A percentile compares a stretch with the other conserved stretches of the same genome.
Evolutionary conservation across 2,113 vertebrate species (phyloP).

Genomic region (Steatornis caripensis): DNA sequence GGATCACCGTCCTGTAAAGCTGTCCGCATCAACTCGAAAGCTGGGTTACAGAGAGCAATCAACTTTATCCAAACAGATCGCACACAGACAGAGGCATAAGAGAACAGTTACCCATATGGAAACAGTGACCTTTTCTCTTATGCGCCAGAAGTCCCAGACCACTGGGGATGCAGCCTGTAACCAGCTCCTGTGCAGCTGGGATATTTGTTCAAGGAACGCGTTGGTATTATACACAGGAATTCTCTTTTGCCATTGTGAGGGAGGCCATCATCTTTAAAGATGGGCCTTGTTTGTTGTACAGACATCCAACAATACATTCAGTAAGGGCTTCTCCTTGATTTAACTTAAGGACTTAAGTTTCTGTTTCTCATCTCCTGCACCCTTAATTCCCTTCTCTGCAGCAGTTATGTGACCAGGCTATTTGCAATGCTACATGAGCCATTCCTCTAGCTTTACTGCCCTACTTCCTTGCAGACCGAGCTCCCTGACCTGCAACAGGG

Average conservation of each 20-base stretch:
- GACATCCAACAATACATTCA: not conserved
- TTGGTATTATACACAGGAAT: not conserved
- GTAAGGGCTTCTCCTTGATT: not conserved
- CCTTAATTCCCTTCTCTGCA: not conserved
- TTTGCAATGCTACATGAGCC: not conserved
- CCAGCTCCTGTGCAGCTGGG: not conserved
- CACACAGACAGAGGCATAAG: fast-evolving
- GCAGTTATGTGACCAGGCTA: not conserved
- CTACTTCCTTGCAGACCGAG: not conserved
- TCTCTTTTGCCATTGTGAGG: not conserved
- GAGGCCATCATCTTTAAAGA: not conserved
- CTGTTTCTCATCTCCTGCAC: not conserved
- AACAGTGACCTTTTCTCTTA: not conserved
- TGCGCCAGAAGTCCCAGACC: not conserved
- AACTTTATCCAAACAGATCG: not conserved
- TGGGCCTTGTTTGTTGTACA: fast-evolving
- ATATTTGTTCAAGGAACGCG: not conserved
- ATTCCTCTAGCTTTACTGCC: not conserved
- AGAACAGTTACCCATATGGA: not conserved
- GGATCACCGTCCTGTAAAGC: not conserved
- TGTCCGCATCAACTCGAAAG: not conserved
- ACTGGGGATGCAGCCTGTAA: not conserved
- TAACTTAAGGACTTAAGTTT: not conserved
- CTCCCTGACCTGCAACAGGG: not conserved
- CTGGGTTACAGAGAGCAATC: not conserved